These are phyloP conservation scores for Anthonomus grandis DNA, from an alignment of 1,140 invertebrate species.

Conservation along the genomic window DNA sequence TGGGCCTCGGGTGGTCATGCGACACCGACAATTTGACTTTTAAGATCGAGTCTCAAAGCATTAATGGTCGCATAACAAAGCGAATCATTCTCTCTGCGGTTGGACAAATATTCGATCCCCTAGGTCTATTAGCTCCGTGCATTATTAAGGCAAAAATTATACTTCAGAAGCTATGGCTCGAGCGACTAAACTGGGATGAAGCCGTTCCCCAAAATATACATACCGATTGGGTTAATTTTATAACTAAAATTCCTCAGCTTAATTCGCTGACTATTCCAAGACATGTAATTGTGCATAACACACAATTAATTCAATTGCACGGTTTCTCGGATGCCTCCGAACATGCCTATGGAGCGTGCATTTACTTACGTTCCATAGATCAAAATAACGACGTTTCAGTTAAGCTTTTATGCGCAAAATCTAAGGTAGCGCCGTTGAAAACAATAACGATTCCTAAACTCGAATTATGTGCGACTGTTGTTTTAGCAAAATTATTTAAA, in stretches of 20 bases:
- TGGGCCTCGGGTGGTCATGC: too few relatives aligned
- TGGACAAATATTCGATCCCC: neutral
- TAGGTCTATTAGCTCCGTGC: neutral
- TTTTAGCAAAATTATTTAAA: neutral
- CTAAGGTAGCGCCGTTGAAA: conserved; percentile 39
- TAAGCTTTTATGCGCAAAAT: conserved; percentile 39
- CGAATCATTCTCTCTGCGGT: neutral
- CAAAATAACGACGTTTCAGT: neutral
- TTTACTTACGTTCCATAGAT: conserved; percentile 39
- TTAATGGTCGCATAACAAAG: neutral
- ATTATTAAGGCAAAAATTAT: neutral
- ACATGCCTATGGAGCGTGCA: conserved; percentile 45
- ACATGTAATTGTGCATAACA: conserved; percentile 4
- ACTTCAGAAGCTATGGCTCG: neutral
- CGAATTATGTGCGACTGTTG: neutral
- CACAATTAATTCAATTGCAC: conserved; percentile 30
- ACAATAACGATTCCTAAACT: neutral
- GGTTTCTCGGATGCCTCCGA: conserved; percentile 48
- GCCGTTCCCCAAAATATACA: neutral
- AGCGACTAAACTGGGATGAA: neutral
- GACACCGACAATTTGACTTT: too few relatives aligned
- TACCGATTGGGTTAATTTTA: neutral
- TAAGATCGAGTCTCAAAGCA: too few relatives aligned
- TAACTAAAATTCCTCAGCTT: neutral
- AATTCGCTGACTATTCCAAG: conserved; percentile 1